These are phyloP conservation scores for Eristalinus aeneus DNA, from an alignment of 2,888 invertebrate species.

Conservation along the genomic window DNA sequence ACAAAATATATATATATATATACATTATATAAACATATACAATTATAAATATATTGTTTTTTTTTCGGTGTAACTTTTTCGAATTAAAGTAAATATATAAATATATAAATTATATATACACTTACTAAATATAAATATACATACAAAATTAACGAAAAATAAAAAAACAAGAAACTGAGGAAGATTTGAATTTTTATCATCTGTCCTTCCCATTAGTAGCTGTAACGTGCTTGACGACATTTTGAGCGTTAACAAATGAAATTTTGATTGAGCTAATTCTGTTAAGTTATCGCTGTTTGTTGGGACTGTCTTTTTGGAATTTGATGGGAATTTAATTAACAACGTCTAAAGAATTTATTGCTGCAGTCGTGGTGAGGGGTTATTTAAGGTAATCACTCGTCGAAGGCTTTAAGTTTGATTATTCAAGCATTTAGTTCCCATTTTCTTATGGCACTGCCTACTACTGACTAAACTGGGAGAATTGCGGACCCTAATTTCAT, in stretches of 20 bases:
- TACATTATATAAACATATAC: slow-evolving; percentile 65
- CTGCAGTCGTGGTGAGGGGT: too few relatives aligned
- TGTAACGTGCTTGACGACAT: neutral
- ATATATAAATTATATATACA: slow-evolving; percentile 65
- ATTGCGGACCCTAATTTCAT: too few relatives aligned
- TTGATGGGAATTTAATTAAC: too few relatives aligned
- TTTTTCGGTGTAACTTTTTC: slow-evolving; percentile 70
- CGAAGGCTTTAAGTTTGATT: too few relatives aligned
- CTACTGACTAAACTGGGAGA: too few relatives aligned
- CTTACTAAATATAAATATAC: slow-evolving; percentile 69
- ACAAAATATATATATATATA: slow-evolving; percentile 55
- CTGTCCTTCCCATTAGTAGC: neutral
- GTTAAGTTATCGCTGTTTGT: too few relatives aligned
- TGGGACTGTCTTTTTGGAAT: too few relatives aligned
- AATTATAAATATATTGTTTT: slow-evolving; percentile 62
- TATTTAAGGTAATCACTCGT: too few relatives aligned
- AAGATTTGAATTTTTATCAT: slow-evolving; percentile 24
- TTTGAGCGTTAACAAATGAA: neutral
- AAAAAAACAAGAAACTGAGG: slow-evolving; percentile 65
- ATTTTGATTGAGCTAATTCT: too few relatives aligned
- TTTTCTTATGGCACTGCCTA: too few relatives aligned
- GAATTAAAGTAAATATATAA: slow-evolving; percentile 66
- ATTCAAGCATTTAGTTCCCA: too few relatives aligned
- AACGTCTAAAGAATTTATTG: too few relatives aligned
- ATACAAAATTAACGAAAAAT: slow-evolving; percentile 68